Base-by-base conservation (phyloP, 1,140 invertebrate species). In the Tetramorium simillimum region DNA sequence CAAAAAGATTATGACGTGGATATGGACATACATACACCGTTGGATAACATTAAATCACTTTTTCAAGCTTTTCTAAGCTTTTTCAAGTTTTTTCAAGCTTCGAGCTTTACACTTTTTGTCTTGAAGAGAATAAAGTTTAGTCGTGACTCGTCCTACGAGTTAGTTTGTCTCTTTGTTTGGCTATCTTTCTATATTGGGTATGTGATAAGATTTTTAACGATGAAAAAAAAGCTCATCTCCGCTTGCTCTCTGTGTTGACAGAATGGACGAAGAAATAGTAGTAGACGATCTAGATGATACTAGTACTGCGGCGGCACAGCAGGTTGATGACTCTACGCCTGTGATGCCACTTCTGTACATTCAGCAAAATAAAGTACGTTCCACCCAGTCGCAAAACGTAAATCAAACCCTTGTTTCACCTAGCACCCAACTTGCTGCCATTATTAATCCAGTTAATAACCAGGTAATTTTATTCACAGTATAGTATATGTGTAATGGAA, bases 241-340 rank as follows among this genome's bases (percentile, higher is more conserved):
- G 3, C 49, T 53, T n/a, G 2, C 51, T 53, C 4, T 53, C 18
- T 80, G 21, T 80, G 21, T 89, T 53, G 21, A 80, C 86, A 94
- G 94, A 92, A 94, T 95, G 94, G 93, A 94, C 49, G 93, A 95
- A 53, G 94, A 95, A 92, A 94, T 95, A 90, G 85, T 94, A 33
- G 91, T 94, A 24, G 93, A 94, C 12, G 93, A 94, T 81, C 60
- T 85, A 18, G 92, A 93, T 24, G 92, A 95, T 28, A 92, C 92
- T 86, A 92, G 90, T 85, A 86, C 56, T 21, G 76, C 76, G 1
- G 92, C 93, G 18, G 63, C 89, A 6, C 87, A 91, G 49, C 89
- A 85, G 12, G 73, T 84, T 33, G 93, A 93, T 21, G 93, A 92
- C 14, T 89, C 93, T 62, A 90, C 87, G n/a, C 88, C 92, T 67